phyloP scores from a whole-genome alignment of 1,140 invertebrate species.

The Aradophagus sp. region DNA sequence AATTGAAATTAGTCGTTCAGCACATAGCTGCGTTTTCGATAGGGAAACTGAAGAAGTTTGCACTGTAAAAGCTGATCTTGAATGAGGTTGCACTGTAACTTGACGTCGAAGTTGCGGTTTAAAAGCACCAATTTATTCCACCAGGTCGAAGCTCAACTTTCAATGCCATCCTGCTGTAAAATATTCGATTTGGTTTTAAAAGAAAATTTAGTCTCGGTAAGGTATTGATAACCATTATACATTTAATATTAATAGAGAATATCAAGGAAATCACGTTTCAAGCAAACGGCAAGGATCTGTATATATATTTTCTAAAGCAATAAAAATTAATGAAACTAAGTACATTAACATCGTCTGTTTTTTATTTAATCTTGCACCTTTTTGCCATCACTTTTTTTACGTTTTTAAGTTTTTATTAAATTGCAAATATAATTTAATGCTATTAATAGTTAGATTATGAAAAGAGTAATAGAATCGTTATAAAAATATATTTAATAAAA shows the following conservation, averaged over 20 bases:
- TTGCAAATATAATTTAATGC: too few relatives aligned
- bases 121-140: constrained; percentile 16
- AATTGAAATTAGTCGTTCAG: too few relatives aligned
- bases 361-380: too few relatives aligned
- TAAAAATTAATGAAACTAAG: constrained; percentile 34
- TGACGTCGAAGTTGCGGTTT: neutral
- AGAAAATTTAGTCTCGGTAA: constrained; percentile 21
- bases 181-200: constrained; percentile 21
- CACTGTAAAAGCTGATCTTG: too few relatives aligned
- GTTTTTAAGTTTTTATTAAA: too few relatives aligned
- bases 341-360: too few relatives aligned
- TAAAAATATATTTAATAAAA: too few relatives aligned
- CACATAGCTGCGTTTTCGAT: too few relatives aligned
- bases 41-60: too few relatives aligned
- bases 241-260: constrained; percentile 33
- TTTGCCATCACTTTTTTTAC: too few relatives aligned
- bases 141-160: constrained; percentile 37
- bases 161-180: constrained; percentile 38
- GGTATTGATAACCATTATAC: constrained; percentile 21
- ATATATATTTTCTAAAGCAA: constrained; percentile 53
- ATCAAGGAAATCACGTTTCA: constrained; percentile 27
- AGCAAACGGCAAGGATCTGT: constrained; percentile 25
- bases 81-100: constrained; percentile 6
- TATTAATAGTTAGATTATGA: too few relatives aligned
- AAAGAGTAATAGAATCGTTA: too few relatives aligned